These are phyloP conservation scores for Pomacea maculata DNA, from an alignment of 1,140 invertebrate genomes.

Conservation along the genomic window DNA sequence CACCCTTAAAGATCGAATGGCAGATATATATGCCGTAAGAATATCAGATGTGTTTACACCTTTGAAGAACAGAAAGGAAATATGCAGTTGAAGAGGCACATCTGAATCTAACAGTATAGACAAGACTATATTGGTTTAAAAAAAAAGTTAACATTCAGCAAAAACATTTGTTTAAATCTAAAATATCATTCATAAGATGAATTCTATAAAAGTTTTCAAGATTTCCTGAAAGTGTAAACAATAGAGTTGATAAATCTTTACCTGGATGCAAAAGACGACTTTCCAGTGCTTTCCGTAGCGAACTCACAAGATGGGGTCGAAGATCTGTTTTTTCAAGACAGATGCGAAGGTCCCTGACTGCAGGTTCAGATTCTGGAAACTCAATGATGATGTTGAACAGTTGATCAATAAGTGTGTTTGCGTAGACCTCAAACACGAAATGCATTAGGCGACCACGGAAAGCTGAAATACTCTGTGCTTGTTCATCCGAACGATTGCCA, in stretches of 20 bases:
- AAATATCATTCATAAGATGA: not conserved
- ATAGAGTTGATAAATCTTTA: conserved; percentile 23
- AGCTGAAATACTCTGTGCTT: conserved; percentile 65
- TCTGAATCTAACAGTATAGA: not conserved
- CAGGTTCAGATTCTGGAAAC: conserved; percentile 94
- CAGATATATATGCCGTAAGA: conserved; percentile 93
- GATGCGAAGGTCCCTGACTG: conserved; percentile 86
- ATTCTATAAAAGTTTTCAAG: not conserved
- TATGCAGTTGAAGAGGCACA: not conserved
- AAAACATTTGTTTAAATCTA: too few species aligned
- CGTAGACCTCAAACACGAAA: conserved; percentile 89
- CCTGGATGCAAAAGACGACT: conserved; percentile 65
- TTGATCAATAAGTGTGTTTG: conserved; percentile 86
- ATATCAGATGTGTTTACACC: conserved; percentile 98
- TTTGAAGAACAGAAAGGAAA: conserved; percentile 26
- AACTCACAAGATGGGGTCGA: conserved; percentile 77
- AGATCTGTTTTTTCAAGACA: conserved; percentile 88
- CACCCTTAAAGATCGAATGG: conserved; percentile 90
- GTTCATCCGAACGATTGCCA: conserved; percentile 68
- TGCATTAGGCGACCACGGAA: conserved; percentile 73
- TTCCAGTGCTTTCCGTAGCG: conserved; percentile 77
- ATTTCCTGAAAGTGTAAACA: not conserved
- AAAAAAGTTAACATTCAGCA: too few species aligned
- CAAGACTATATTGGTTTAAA: too few species aligned
- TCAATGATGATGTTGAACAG: conserved; percentile 97